Evolutionary conservation across 2,113 vertebrate genomes (phyloP).

Genomic region (Bos indicus): DNA sequence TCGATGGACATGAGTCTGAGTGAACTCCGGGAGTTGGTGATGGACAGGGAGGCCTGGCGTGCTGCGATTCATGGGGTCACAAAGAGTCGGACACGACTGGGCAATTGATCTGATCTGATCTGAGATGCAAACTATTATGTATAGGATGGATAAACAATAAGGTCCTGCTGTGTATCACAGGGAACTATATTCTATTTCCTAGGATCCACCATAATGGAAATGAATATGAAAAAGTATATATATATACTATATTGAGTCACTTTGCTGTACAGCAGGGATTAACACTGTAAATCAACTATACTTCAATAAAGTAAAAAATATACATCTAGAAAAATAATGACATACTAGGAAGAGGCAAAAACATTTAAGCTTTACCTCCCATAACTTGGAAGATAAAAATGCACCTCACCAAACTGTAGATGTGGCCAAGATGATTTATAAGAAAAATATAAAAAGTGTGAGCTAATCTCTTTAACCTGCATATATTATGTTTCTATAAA

Average conservation of each 20-base stretch:
- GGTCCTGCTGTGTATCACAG: not conserved
- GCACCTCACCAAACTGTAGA: not conserved
- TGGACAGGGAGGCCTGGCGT: no score
- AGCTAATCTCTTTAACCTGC: not conserved
- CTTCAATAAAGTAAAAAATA: not conserved
- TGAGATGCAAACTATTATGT: not conserved
- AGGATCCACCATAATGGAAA: not conserved
- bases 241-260: not conserved
- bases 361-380: not conserved
- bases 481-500: not conserved
- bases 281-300: not conserved
- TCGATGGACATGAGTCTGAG: no score
- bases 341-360: not conserved
- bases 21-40: no score
- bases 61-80: no score
- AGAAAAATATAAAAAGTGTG: not conserved
- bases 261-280: not conserved
- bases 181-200: not conserved
- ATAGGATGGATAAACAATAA: not conserved
- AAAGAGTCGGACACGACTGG: no score
- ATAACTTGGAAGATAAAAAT: slow-evolving; percentile 11
- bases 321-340: not conserved
- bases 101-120: no score
- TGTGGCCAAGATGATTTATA: not conserved
- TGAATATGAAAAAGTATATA: not conserved